These are phyloP conservation scores for Ceuthmochares aereus DNA, from an alignment of 2,113 vertebrate species.

Conservation along the genomic window DNA sequence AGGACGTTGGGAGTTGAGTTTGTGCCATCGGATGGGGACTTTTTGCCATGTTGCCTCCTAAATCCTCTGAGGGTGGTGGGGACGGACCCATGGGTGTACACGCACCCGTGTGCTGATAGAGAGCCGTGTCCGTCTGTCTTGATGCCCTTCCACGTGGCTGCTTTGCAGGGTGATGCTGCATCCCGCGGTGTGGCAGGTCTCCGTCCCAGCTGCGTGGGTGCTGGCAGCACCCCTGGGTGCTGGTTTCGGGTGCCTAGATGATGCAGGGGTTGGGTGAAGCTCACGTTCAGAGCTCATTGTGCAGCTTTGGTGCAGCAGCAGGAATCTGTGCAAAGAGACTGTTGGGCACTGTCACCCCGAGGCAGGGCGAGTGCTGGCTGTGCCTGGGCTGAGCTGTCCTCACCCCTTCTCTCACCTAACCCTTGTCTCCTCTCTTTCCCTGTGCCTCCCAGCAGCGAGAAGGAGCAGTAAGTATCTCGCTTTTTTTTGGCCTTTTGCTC, in stretches of 20 bases:
- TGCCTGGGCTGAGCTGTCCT: neutral
- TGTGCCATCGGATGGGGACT: rapidly evolving
- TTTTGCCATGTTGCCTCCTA: neutral
- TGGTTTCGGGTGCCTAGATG: rapidly evolving
- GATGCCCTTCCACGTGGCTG: rapidly evolving
- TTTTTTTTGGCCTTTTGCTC: neutral
- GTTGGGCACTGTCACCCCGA: neutral
- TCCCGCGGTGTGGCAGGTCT: rapidly evolving
- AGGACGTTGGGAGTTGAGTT: rapidly evolving
- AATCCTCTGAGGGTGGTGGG: neutral
- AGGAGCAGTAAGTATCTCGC: constrained; percentile 89
- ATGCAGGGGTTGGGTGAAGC: neutral
- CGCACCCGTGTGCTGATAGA: rapidly evolving
- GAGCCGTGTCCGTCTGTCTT: neutral
- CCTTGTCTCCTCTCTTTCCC: neutral
- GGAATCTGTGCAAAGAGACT: neutral
- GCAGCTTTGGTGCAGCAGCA: neutral
- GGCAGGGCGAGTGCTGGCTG: neutral
- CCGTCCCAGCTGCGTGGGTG: rapidly evolving
- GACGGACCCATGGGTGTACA: rapidly evolving
- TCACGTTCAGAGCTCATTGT: rapidly evolving
- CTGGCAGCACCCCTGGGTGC: too few species aligned
- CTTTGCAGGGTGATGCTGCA: rapidly evolving
- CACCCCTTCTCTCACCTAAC: neutral
- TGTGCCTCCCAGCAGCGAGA: constrained; percentile 81